Evolutionary conservation across 2,888 invertebrate genomes (phyloP).

Genomic region (Mamestra brassicae): DNA sequence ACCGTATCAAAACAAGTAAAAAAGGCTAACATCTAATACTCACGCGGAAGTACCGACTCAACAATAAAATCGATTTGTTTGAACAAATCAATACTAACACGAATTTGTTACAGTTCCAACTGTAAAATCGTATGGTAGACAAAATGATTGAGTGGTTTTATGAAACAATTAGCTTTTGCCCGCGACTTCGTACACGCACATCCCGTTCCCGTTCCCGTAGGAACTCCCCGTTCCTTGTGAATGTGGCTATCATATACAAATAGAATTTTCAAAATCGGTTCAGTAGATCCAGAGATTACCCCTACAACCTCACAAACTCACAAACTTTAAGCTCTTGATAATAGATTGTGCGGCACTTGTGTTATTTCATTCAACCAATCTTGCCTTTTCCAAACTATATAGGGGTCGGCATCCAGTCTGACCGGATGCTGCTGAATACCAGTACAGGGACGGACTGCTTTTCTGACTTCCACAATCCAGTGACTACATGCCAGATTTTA

Average conservation of each 20-base stretch:
- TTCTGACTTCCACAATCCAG: not conserved
- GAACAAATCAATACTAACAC: constrained; percentile 55
- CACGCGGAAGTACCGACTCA: constrained; percentile 58
- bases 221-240: no score
- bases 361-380: constrained; percentile 19
- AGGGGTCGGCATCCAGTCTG: not conserved
- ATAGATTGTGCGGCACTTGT: constrained; percentile 17
- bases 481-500: not conserved
- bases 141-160: constrained; percentile 33
- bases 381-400: not conserved
- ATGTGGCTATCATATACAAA: no score
- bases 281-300: no score
- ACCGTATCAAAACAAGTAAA: constrained; percentile 24
- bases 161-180: constrained; percentile 30
- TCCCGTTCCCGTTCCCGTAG: no score
- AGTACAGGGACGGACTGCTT: not conserved
- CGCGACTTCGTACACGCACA: no score
- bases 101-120: constrained; percentile 56
- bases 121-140: constrained; percentile 51
- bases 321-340: no score
- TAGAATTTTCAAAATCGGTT: no score
- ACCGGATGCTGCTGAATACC: not conserved
- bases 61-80: constrained; percentile 59
- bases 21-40: constrained; percentile 44
- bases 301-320: no score